Evolutionary conservation across 2,888 invertebrate species (phyloP), one percentile per base, ranked within the genome.

Genomic region (Lypha dubia): DNA sequence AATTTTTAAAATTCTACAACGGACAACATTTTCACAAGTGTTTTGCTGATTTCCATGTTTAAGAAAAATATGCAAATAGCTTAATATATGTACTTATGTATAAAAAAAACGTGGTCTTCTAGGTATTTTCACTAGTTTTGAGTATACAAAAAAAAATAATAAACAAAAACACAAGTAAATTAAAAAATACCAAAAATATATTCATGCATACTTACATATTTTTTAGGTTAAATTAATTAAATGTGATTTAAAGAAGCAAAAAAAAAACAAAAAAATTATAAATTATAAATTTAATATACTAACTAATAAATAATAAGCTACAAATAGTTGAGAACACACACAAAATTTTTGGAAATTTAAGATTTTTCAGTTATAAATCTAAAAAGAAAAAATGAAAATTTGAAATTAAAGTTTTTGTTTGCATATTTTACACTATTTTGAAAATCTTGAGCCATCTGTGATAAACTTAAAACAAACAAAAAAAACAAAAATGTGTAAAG

Each of bases 391-490:
- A 35, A 70, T 17, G n/a, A n/a, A n/a, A n/a, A 58, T 53, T 80
- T 80, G 65, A 35, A 73, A 73, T 73, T 70, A 49, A 60, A 60
- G 46, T 58, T 80, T n/a, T 80, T 77, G 60, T 84, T 84, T 49
- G 76, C 84, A 73, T 80, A 80, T 56, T 80, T 68, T 68, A 76
- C 53, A 80, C 67, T 84, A 56, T 80, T 84, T 84, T 84, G 67
- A 84, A 84, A 80, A 80, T 84, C 84, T 84, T 80, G 80, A 80
- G 84, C 84, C 80, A 84, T 84, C 84, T 84, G 84, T 84, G 84
- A 84, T 84, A 84, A 71, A 67, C 80, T 65, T 77, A 65, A 75
- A 73, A 73, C 46, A 71, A 60, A 74, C 56, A 76, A 73, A 80
- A 28, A 38, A 58, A 58, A 67, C 56, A 82, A 71, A 80, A 71